Conservation (phyloP, 2,113 vertebrate genomes). For the Solenodon paradoxus region DNA sequence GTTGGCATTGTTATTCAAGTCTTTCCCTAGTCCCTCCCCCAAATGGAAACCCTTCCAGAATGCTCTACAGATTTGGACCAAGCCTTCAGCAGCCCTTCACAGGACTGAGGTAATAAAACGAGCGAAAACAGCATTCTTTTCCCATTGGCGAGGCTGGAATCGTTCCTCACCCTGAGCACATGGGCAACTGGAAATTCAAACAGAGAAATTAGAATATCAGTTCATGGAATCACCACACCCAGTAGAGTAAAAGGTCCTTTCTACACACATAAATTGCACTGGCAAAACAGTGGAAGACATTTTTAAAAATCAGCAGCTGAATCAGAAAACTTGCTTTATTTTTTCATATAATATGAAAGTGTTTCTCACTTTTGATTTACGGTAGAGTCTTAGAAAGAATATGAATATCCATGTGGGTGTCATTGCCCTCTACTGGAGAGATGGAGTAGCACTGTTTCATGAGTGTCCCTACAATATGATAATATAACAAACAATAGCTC, state of each 20-base stretch:
- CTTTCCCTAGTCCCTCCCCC: conserved; percentile 25
- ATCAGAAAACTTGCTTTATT: not conserved
- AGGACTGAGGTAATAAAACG: not conserved
- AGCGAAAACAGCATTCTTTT: not conserved
- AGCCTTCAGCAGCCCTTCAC: not conserved
- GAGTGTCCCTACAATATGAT: not conserved
- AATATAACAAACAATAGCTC: not conserved
- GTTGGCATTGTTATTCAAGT: not conserved
- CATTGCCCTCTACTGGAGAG: conserved; percentile 71
- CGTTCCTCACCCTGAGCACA: not conserved
- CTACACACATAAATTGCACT: not conserved
- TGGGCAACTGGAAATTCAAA: not conserved
- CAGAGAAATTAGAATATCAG: not conserved
- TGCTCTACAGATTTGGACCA: not conserved
- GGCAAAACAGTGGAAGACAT: not conserved
- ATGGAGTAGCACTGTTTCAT: not conserved
- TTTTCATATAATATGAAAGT: not conserved
- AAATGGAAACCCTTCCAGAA: conserved; percentile 19
- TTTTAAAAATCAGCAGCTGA: not conserved
- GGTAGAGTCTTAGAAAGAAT: not conserved
- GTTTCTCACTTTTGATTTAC: conserved; percentile 28
- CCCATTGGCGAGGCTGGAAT: not conserved
- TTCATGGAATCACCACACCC: not conserved
- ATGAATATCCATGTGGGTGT: not conserved
- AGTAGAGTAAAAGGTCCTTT: not conserved